phyloP scores from a whole-genome alignment of 2,888 invertebrate genomes.

The Stenchaetothrips biformis region DNA sequence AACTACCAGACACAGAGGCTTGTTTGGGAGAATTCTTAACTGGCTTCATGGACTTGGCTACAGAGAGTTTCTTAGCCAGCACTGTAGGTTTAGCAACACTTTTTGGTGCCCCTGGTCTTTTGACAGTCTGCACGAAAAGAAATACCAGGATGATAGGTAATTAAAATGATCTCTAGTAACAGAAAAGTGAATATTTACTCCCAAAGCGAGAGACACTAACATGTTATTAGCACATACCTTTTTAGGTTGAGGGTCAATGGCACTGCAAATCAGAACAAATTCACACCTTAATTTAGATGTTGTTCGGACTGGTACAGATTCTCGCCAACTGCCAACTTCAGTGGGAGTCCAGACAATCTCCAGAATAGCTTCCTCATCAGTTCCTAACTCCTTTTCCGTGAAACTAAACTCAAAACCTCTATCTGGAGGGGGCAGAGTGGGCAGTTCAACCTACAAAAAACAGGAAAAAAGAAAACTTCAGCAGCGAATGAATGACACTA shows the following conservation, averaged over 20 bases:
- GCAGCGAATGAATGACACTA: neutral
- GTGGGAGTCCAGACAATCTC: conserved; percentile 61
- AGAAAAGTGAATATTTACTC: neutral
- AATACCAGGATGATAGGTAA: neutral
- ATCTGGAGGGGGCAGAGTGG: neutral
- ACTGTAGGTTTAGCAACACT: neutral
- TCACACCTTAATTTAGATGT: neutral
- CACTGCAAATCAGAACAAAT: neutral
- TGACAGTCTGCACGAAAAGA: neutral
- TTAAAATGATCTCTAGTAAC: neutral
- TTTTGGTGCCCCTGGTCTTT: neutral
- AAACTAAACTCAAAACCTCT: neutral
- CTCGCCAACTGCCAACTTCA: conserved; percentile 55
- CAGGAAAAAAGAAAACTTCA: neutral
- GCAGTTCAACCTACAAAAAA: neutral
- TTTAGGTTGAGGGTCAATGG: neutral
- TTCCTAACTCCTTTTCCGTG: conserved; percentile 52
- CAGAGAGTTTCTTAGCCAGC: neutral
- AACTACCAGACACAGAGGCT: neutral
- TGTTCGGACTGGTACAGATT: conserved; percentile 48
- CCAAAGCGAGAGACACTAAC: neutral
- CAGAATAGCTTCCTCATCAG: conserved; percentile 53
- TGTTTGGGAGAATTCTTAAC: neutral
- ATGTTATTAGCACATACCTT: neutral
- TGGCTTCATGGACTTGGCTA: neutral